Evolutionary conservation across 2,797 vertebrate species (phyloP).

Genomic region (Acipenser transmontanus): DNA sequence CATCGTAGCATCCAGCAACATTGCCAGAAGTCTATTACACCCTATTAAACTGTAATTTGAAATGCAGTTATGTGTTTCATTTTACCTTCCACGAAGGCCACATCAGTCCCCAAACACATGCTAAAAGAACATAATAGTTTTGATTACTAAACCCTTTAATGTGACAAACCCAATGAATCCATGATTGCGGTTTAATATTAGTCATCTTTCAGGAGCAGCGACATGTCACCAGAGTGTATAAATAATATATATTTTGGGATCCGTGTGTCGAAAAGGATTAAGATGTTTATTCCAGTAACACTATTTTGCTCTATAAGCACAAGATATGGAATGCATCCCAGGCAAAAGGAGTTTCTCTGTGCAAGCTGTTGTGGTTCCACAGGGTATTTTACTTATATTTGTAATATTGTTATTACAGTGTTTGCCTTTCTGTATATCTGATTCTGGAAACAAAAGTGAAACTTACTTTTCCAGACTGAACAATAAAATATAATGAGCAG

Average conservation of each 20-base stretch:
- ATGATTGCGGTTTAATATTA: slow-evolving; percentile 1
- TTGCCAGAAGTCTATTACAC: neutral
- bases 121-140: slow-evolving; percentile 1
- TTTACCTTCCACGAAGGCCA: slow-evolving; percentile 4
- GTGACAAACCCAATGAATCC: slow-evolving; percentile 4
- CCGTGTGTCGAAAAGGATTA: neutral
- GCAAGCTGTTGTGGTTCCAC: neutral
- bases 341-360: neutral
- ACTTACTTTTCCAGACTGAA: neutral
- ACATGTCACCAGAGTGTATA: slow-evolving; percentile 1
- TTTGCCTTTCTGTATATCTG: neutral
- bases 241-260: slow-evolving; percentile 8
- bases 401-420: neutral
- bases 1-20: neutral
- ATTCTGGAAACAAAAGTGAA: neutral
- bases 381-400: neutral
- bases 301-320: neutral
- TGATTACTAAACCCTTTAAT: slow-evolving; percentile 5
- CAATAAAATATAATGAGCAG: neutral
- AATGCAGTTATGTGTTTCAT: neutral
- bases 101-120: neutral
- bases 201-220: neutral
- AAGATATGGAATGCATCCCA: neutral
- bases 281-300: neutral
- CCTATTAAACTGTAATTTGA: neutral